Evolutionary conservation across 2,797 vertebrate genomes (phyloP), one percentile per base, ranked within the genome.

Genomic region (Cetoscarus ocellatus): DNA sequence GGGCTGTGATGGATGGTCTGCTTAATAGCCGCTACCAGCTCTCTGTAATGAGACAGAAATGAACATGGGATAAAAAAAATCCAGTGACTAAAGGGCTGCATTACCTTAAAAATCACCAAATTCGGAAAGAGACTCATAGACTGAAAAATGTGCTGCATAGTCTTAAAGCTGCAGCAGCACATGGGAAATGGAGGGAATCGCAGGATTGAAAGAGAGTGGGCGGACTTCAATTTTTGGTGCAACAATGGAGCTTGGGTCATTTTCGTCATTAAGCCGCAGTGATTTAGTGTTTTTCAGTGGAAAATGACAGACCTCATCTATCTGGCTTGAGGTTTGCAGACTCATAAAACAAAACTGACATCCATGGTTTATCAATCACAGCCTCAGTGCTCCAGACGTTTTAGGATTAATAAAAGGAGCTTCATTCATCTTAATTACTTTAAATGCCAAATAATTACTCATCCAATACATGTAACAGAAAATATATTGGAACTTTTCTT

Each of bases 41-140:
- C 80, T 87, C 70, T 76, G 85, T 93, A 94, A 95, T 92, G 88
- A 92, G 91, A 92, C 79, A 84, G 89, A 91, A 91, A 94, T 89
- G 87, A 93, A 90, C 91, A 88, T 73, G 77, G 86, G 74, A 86
- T 79, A 77, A 84, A 88, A 80, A 88, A 10, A 7, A 39, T 5
- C 80, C 66, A 76, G 73, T 70, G 77, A 86, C 84, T 80, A 56
- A 88, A 88, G 72, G 90, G 71, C 66, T 74, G 54, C 65, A 77
- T 78, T 88, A 62, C 70, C 63, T 75, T 70, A 73, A 80, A 86
- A 80, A 48, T 66, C 56, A 81, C 62, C 66, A 70, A 80, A 86
- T 58, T 79, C 82, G 63, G 44, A 52, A 72, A 67, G 52, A 55
- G 67, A 70, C 51, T 61, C 51, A 65, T 47, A 56, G 64, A 73